These are phyloP conservation scores for Microcebus lehilahytsara DNA, from an alignment of 2,113 vertebrate species.

Conservation along the genomic window DNA sequence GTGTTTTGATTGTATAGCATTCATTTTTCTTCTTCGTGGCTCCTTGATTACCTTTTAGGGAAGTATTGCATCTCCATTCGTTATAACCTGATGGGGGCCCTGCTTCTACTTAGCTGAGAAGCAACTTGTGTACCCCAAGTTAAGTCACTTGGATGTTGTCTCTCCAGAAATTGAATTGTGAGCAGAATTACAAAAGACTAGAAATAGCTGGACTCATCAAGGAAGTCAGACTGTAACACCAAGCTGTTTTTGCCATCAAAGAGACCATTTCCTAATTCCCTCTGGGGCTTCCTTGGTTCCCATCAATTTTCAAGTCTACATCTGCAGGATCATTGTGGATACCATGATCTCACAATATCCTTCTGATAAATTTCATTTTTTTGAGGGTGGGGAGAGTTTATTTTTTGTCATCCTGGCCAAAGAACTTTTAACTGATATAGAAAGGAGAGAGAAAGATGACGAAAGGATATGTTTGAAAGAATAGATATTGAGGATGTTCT, in stretches of 20 bases:
- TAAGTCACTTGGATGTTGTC: background rate
- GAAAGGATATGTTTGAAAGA: slow-evolving; percentile 10
- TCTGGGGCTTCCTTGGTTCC: background rate
- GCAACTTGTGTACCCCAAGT: background rate
- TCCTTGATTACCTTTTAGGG: background rate
- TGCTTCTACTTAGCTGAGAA: background rate
- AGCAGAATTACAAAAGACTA: background rate
- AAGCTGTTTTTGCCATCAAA: slow-evolving; percentile 15
- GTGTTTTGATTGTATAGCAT: background rate
- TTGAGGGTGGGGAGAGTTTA: background rate
- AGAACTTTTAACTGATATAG: background rate
- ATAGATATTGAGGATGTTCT: background rate
- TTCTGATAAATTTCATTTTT: background rate
- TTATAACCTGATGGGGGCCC: background rate
- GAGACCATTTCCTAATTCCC: background rate
- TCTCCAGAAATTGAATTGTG: background rate
- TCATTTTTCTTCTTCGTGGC: background rate
- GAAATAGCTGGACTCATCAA: background rate
- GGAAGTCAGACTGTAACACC: background rate
- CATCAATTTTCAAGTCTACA: background rate
- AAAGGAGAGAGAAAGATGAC: background rate
- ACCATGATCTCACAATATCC: background rate
- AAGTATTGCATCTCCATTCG: background rate
- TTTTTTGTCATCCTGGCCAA: background rate
- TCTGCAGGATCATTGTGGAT: slow-evolving; percentile 12